These are phyloP conservation scores for Micromys minutus DNA, from an alignment of 2,113 vertebrate genomes.

Conservation along the genomic window DNA sequence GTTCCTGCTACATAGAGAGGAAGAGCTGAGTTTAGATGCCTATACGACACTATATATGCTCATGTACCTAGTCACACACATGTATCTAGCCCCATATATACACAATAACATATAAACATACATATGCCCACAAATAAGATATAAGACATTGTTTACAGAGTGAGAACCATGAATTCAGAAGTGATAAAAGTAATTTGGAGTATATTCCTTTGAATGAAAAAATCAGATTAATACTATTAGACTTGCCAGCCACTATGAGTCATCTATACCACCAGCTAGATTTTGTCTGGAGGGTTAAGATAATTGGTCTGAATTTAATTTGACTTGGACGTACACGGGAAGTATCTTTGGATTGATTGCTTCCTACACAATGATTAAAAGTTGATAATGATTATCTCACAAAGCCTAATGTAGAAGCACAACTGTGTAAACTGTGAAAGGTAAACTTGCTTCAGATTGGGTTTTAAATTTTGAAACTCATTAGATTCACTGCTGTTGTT, in stretches of 20 bases:
- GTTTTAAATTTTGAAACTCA: slow-evolving; percentile 61
- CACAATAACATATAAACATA: background rate
- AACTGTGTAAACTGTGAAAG: slow-evolving; percentile 27
- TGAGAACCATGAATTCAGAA: background rate
- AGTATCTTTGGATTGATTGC: slow-evolving; percentile 76
- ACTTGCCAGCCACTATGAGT: background rate
- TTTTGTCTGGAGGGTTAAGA: slow-evolving; percentile 75
- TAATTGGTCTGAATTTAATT: slow-evolving; percentile 60
- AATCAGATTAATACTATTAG: background rate
- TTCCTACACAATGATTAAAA: slow-evolving; percentile 77
- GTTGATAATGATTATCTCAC: slow-evolving; percentile 76
- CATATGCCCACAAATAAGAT: background rate
- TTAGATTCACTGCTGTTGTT: slow-evolving; percentile 55
- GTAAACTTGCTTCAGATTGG: slow-evolving; percentile 48
- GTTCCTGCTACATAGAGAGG: background rate
- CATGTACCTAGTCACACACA: background rate
- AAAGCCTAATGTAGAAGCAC: slow-evolving; percentile 43
- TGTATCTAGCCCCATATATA: background rate
- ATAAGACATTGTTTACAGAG: background rate
- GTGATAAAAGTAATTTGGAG: background rate
- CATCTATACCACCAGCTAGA: slow-evolving; percentile 23
- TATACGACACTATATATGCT: background rate
- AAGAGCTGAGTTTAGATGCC: background rate
- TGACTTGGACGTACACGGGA: slow-evolving; percentile 48
- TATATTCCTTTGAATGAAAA: background rate